Evolutionary conservation across 2,797 vertebrate genomes (phyloP).

Genomic region (Loriculus beryllinus): DNA sequence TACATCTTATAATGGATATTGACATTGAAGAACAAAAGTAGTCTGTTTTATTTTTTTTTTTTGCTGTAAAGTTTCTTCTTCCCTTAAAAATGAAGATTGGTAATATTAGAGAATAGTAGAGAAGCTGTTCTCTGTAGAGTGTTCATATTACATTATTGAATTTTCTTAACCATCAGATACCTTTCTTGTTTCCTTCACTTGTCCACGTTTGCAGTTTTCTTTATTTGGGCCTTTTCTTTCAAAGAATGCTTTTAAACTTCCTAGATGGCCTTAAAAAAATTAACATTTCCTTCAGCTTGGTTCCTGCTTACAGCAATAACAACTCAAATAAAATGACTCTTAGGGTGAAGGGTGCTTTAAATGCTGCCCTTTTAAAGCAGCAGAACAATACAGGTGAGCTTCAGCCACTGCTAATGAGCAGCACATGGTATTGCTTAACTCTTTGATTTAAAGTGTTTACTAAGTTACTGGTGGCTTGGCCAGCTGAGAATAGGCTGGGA

Average conservation of each 20-base stretch:
- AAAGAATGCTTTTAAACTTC: constrained; percentile 17
- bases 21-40: background rate
- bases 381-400: constrained; percentile 31
- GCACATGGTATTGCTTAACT: constrained; percentile 38
- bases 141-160: background rate
- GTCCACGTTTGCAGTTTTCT: background rate
- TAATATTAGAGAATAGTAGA: background rate
- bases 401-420: constrained; percentile 48
- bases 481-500: background rate
- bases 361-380: constrained; percentile 25
- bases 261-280: constrained; percentile 11
- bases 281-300: constrained; percentile 7
- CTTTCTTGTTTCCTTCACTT: background rate
- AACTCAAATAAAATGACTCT: constrained; percentile 40
- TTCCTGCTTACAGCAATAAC: constrained; percentile 46
- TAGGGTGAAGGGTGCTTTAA: constrained; percentile 19
- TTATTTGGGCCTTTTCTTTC: background rate
- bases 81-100: background rate
- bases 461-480: background rate
- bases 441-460: constrained; percentile 3
- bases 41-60: background rate
- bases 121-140: background rate
- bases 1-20: background rate
- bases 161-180: background rate
- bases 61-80: background rate